A percentile compares a stretch with the other conserved stretches of the same genome.
Evolutionary conservation across 2,888 invertebrate genomes (phyloP).

Genomic region (Philereme vetulata): DNA sequence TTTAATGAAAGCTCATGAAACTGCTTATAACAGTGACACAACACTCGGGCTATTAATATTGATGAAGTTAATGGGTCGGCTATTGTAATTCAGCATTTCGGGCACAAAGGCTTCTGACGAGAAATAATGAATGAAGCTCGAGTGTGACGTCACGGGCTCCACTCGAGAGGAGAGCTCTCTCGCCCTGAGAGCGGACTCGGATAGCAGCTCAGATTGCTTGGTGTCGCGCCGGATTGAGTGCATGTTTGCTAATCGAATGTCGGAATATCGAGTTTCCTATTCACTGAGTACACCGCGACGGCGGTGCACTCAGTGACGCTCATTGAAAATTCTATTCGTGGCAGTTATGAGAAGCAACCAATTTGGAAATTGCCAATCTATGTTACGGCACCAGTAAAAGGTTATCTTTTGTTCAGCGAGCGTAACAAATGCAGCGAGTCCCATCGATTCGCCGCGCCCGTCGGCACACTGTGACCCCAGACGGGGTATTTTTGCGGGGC

Average conservation of each 20-base stretch:
- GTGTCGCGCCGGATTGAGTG: conserved; percentile 1
- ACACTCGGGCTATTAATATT: conserved; percentile 35
- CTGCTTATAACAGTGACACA: conserved; percentile 29
- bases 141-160: conserved; percentile 33
- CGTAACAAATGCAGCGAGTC: conserved; percentile 8
- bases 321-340: neutral
- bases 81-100: conserved; percentile 44
- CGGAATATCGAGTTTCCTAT: neutral
- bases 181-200: conserved; percentile 9
- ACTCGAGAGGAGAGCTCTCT: conserved; percentile 15
- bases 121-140: conserved; percentile 41
- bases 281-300: neutral
- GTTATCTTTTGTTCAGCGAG: neutral
- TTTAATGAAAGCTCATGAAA: conserved; percentile 26
- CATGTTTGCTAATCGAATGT: conserved; percentile 7
- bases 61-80: conserved; percentile 40
- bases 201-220: neutral
- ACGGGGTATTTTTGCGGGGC: conserved; percentile 41
- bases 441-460: conserved; percentile 12
- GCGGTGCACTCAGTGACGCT: neutral
- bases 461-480: conserved; percentile 13
- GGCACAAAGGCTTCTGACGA: conserved; percentile 42
- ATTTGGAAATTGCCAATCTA: neutral
- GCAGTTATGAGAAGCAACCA: neutral
- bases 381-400: neutral